phyloP scores from a whole-genome alignment of 2,113 vertebrate genomes.

The Ibidorhyncha struthersii region DNA sequence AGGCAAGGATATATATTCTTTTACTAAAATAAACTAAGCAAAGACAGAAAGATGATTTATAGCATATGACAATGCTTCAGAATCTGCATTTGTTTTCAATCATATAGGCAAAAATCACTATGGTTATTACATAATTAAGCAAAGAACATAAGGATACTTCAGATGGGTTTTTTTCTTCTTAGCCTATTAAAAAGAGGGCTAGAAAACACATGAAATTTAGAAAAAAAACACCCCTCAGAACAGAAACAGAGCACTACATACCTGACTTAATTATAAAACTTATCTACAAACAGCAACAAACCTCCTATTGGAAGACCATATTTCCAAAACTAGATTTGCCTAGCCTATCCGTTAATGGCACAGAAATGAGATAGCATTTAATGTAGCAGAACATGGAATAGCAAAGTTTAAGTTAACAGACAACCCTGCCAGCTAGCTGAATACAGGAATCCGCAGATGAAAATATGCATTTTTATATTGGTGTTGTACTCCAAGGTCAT shows the following conservation, averaged over 20 bases:
- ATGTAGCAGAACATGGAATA: neutral
- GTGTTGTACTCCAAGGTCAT: conserved; percentile 12
- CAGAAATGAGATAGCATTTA: neutral
- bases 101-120: neutral
- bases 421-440: neutral
- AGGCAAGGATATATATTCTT: neutral
- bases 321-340: neutral
- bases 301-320: neutral
- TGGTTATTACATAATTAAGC: neutral
- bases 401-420: neutral
- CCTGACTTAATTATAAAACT: neutral
- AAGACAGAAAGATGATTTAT: neutral
- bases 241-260: neutral
- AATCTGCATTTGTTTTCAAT: neutral
- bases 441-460: neutral
- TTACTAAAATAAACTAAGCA: neutral
- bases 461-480: neutral
- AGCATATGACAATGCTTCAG: neutral
- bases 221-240: neutral
- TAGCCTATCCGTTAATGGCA: neutral
- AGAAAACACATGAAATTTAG: neutral
- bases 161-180: neutral
- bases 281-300: neutral
- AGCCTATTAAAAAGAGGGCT: neutral
- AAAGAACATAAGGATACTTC: neutral